Evolutionary conservation across 2,888 invertebrate species (phyloP).

Genomic region (Kryphioiulus occultus): DNA sequence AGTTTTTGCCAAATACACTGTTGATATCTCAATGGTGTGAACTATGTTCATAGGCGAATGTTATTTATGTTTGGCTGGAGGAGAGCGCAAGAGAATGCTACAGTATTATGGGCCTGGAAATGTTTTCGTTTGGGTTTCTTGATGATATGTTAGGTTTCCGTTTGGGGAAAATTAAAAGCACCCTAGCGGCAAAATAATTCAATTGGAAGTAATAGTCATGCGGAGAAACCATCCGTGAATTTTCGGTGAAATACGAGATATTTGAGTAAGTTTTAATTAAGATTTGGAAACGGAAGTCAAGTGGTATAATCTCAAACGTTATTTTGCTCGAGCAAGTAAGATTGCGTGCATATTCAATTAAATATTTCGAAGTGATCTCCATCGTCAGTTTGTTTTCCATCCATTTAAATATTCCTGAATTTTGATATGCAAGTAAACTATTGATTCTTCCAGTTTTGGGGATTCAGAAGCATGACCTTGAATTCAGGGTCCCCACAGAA

Average conservation of each 20-base stretch:
- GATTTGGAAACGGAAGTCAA: neutral
- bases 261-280: neutral
- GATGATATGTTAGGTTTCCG: neutral
- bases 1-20: conserved; percentile 14
- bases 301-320: neutral
- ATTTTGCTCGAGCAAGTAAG: neutral
- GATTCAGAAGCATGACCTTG: no score
- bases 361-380: no score
- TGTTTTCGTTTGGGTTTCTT: neutral
- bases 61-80: neutral
- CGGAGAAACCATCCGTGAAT: neutral
- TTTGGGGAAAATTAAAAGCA: neutral
- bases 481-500: no score
- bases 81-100: neutral
- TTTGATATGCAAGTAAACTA: no score
- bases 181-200: neutral
- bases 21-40: conserved; percentile 16
- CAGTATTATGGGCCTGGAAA: neutral
- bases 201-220: neutral
- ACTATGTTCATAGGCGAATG: neutral
- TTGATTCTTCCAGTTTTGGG: no score
- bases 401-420: no score
- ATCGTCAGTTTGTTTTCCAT: no score
- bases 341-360: no score
- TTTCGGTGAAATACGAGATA: neutral